A percentile compares a stretch with the other conserved stretches of the same genome.
These are phyloP conservation scores for Oscheius sp. DNA, from an alignment of 2,888 invertebrate genomes.

Conservation along the genomic window DNA sequence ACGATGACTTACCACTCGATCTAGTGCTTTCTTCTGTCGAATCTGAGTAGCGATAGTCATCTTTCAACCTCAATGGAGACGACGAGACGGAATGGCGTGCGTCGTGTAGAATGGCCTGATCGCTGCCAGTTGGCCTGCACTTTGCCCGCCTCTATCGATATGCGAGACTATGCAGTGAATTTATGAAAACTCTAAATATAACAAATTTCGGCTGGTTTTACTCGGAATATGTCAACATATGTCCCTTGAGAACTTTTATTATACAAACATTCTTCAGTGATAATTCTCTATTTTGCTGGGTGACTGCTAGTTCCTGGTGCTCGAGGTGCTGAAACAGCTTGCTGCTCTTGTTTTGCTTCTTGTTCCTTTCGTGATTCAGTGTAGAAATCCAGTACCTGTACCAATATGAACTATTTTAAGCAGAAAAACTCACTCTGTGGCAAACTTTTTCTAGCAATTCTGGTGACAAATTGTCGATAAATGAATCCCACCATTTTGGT, in stretches of 20 bases:
- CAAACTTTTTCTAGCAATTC: constrained; percentile 82
- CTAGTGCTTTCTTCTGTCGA: constrained; percentile 19
- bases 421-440: constrained; percentile 42
- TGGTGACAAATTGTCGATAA: constrained; percentile 91
- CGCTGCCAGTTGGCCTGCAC: constrained; percentile 2
- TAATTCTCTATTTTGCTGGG: too few species aligned
- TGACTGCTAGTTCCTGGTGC: too few species aligned
- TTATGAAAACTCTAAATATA: too few species aligned
- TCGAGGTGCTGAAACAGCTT: too few species aligned
- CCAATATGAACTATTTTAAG: not conserved
- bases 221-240: too few species aligned
- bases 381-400: constrained; percentile 32
- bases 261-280: too few species aligned
- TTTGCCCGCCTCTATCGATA: constrained; percentile 14
- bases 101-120: not conserved
- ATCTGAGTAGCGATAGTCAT: constrained; percentile 27
- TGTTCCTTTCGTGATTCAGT: not conserved
- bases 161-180: too few species aligned
- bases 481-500: constrained; percentile 93
- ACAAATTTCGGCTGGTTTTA: too few species aligned
- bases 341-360: not conserved
- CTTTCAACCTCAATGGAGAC: not conserved
- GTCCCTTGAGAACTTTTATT: too few species aligned
- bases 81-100: not conserved
- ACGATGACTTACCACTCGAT: constrained; percentile 10